Conservation (phyloP, 2,113 vertebrate genomes). For the Podiceps cristatus region DNA sequence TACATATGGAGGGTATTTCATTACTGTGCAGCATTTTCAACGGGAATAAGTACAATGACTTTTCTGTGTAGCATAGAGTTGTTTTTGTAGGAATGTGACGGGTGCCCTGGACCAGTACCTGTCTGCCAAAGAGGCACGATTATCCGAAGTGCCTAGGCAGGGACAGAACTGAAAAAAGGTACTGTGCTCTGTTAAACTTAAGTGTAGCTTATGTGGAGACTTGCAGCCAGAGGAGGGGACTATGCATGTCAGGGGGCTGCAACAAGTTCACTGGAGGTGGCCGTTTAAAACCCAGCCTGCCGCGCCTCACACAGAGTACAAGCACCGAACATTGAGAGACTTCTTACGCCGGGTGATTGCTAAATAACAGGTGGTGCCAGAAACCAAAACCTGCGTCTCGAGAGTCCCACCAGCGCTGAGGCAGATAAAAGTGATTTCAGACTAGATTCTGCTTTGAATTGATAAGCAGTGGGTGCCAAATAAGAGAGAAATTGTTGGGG, state of each 20-base stretch:
- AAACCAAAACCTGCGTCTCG: not conserved
- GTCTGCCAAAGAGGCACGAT: not conserved
- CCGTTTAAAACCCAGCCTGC: not conserved
- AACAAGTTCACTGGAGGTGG: not conserved
- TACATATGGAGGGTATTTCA: not conserved
- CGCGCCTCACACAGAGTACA: not conserved
- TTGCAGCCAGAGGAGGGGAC: not conserved
- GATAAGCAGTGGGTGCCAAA: not conserved
- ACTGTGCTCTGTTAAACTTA: not conserved
- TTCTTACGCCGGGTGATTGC: not conserved
- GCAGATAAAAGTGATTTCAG: not conserved
- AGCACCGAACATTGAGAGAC: not conserved
- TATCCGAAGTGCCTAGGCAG: not conserved
- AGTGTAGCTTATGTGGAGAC: not conserved
- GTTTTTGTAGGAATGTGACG: not conserved
- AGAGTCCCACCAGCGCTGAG: not conserved
- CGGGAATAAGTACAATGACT: not conserved
- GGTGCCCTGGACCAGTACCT: not conserved
- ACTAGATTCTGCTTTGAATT: not conserved
- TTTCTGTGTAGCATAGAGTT: not conserved
- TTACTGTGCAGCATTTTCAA: not conserved
- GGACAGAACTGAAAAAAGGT: not conserved
- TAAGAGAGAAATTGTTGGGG: not conserved
- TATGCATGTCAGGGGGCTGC: not conserved
- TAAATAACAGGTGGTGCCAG: not conserved